These are phyloP conservation scores for Anoncus sp. DNA, from an alignment of 2,888 invertebrate species.

Conservation along the genomic window DNA sequence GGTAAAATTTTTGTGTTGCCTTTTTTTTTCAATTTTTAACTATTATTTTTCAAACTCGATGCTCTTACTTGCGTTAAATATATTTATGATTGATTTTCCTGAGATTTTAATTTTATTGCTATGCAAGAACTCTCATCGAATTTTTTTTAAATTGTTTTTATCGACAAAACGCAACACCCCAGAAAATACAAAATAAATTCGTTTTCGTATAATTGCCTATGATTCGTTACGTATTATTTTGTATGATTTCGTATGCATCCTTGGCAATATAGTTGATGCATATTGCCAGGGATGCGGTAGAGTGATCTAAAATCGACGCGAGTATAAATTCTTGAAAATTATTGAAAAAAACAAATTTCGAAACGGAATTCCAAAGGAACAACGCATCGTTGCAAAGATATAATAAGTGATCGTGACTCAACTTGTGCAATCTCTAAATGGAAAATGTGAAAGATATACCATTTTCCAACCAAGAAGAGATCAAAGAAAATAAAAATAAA, in stretches of 20 bases:
- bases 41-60: too few relatives aligned
- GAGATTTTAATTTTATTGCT: too few relatives aligned
- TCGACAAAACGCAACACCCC: too few relatives aligned
- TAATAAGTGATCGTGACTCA: background rate
- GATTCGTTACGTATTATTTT: too few relatives aligned
- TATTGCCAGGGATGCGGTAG: too few relatives aligned
- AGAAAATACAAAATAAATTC: background rate
- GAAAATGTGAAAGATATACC: background rate
- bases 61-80: too few relatives aligned
- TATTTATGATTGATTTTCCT: too few relatives aligned
- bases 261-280: constrained; percentile 2
- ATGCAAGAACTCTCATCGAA: too few relatives aligned
- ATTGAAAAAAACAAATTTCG: constrained; percentile 2
- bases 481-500: background rate
- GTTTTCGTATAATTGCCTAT: background rate
- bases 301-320: background rate
- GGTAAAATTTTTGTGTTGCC: too few relatives aligned
- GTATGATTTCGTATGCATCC: too few relatives aligned
- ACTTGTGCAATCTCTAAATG: background rate
- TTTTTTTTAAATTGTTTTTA: background rate
- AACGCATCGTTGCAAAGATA: constrained; percentile 26
- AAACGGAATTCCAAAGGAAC: constrained; percentile 3
- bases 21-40: too few relatives aligned
- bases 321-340: constrained; percentile 34
- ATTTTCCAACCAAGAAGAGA: background rate